Evolutionary conservation across 1,140 invertebrate species (phyloP).

Genomic region (Pseudobourletiella spinata): DNA sequence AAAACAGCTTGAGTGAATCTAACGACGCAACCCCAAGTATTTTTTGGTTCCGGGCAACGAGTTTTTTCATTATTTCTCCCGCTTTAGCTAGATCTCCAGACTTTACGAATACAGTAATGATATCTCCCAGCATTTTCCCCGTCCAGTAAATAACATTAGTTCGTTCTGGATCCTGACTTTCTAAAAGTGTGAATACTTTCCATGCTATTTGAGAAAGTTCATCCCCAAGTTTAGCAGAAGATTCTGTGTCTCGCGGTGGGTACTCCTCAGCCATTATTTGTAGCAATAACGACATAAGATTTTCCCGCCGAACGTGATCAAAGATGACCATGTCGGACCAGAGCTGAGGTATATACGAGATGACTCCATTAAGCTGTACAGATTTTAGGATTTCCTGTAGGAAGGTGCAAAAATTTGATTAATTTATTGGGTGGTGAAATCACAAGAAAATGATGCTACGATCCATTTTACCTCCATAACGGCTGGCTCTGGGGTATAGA

Average conservation of each 20-base stretch:
- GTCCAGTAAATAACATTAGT: slow-evolving; percentile 44
- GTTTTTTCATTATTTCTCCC: slow-evolving; percentile 44
- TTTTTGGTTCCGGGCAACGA: slow-evolving; percentile 45
- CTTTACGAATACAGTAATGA: slow-evolving; percentile 45
- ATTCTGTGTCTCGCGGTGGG: slow-evolving; percentile 43
- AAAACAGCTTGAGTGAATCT: slow-evolving; percentile 42
- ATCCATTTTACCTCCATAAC: slow-evolving; percentile 63
- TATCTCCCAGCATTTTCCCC: slow-evolving; percentile 49
- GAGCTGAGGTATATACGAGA: slow-evolving; percentile 56
- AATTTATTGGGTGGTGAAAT: too few species aligned
- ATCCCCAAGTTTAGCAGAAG: slow-evolving; percentile 39
- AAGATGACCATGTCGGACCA: slow-evolving; percentile 70
- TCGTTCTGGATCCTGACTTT: slow-evolving; percentile 41
- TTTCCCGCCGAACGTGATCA: slow-evolving; percentile 50
- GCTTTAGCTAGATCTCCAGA: slow-evolving; percentile 46
- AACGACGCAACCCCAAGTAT: slow-evolving; percentile 49
- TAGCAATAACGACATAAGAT: slow-evolving; percentile 47
- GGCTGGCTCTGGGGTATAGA: slow-evolving; percentile 65
- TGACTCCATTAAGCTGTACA: slow-evolving; percentile 52
- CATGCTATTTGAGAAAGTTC: slow-evolving; percentile 47
- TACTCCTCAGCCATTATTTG: slow-evolving; percentile 44
- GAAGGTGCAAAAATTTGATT: too few species aligned
- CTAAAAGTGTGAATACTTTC: slow-evolving; percentile 44
- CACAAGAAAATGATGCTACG: too few species aligned
- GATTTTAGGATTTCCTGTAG: slow-evolving; percentile 46